phyloP scores from a whole-genome alignment of 2,797 vertebrate genomes.

The Acomys russatus region DNA sequence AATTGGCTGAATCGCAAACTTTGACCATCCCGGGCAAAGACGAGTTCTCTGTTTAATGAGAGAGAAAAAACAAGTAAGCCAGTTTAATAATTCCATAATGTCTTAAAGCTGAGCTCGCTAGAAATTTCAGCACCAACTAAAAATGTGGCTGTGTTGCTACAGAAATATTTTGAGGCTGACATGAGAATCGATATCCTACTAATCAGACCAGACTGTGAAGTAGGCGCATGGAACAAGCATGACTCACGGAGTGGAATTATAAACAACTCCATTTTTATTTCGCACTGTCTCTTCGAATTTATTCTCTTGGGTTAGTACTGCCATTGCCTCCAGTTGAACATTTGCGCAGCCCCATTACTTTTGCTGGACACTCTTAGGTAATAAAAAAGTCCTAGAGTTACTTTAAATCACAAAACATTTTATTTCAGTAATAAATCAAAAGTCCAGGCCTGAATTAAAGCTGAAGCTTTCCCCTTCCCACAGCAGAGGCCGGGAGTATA shows the following conservation, averaged over 20 bases:
- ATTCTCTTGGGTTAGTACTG: conserved; percentile 61
- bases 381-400: conserved; percentile 50
- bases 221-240: conserved; percentile 50
- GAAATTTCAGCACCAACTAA: conserved; percentile 63
- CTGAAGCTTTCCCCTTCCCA: neutral
- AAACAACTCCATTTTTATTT: conserved; percentile 80
- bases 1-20: conserved; percentile 45
- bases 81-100: conserved; percentile 60
- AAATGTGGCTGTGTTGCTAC: conserved; percentile 61
- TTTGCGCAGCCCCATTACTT: conserved; percentile 33
- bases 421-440: conserved; percentile 67
- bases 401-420: conserved; percentile 69
- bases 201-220: conserved; percentile 70
- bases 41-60: conserved; percentile 28
- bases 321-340: conserved; percentile 66
- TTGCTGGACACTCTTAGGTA: conserved; percentile 49
- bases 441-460: conserved; percentile 55
- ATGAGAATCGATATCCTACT: conserved; percentile 61
- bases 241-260: conserved; percentile 61
- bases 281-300: conserved; percentile 65
- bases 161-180: conserved; percentile 74
- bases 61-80: conserved; percentile 7
- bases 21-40: conserved; percentile 37
- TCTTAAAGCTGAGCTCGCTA: conserved; percentile 72
- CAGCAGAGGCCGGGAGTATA: neutral